Evolutionary conservation across 2,797 vertebrate species (phyloP), one percentile per base, ranked within the genome.

Genomic region (Sphenodon punctatus): DNA sequence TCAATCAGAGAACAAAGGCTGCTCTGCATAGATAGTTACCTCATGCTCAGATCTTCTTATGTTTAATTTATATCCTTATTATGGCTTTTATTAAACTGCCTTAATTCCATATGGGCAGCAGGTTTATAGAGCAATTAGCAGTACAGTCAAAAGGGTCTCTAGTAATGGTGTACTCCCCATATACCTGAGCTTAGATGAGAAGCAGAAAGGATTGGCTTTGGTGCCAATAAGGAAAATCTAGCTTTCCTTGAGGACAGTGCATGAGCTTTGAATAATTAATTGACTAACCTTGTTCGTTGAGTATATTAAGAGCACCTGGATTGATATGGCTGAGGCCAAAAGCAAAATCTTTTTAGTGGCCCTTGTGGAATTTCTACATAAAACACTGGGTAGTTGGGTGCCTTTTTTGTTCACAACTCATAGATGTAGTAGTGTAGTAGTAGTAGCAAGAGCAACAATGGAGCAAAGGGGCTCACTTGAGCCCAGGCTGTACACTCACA

Each of bases 31-130:
- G 78, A 78, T 64, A 53, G 43, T 82, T 89, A 84, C 89, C 88
- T 90, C 77, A 60, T 59, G 76, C 80, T 85, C 83, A 82, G 67
- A 46, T n/a, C 3, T 76, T 56, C 71, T 89, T 73, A 82, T 85
- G 78, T 89, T 86, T 93, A 90, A 89, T 91, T 92, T 85, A 91
- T 88, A 78, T 11, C 34, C 23, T 79, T 90, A 86, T 91, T 91
- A 53, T 91, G 45, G 25, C 30, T 82, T 88, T 85, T 91, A 78
- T 71, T 65, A 84, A 87, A 87, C 76, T 77, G 61, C 61, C 83
- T 90, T 84, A 88, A 73, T 87, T 88, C 72, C 82, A 34, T 75
- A 61, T 59, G 30, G 78, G 48, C 65, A 79, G 60, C 77, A 69
- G 32, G 51, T 88, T 90, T 90, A 85, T 90, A 82, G 86, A 85